Evolutionary conservation across 2,113 vertebrate species (phyloP).

Genomic region (Bagarius yarrelli): DNA sequence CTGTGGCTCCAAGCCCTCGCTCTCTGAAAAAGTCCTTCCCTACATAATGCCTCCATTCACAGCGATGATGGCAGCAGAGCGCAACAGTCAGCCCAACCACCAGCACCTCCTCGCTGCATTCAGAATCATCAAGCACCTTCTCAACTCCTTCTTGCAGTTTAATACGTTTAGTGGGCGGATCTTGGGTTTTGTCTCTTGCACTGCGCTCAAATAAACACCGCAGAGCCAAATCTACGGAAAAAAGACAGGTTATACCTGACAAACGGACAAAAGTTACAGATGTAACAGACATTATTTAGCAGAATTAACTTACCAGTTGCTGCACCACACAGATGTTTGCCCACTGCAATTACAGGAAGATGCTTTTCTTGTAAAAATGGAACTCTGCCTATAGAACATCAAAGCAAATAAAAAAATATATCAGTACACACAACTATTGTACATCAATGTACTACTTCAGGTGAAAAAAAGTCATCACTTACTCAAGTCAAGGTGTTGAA

Average conservation of each 20-base stretch:
- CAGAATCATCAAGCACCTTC: slow-evolving; percentile 9
- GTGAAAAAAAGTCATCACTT: slow-evolving; percentile 58
- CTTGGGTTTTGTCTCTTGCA: slow-evolving; percentile 49
- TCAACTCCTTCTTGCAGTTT: slow-evolving; percentile 55
- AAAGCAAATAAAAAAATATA: background rate
- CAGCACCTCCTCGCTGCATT: slow-evolving; percentile 43
- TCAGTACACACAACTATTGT: background rate
- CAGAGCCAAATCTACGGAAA: slow-evolving; percentile 82
- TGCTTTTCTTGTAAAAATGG: slow-evolving; percentile 75
- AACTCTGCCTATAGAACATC: slow-evolving; percentile 74
- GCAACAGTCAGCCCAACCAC: slow-evolving; percentile 84
- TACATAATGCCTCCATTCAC: slow-evolving; percentile 94
- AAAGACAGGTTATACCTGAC: background rate
- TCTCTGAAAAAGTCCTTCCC: slow-evolving; percentile 85
- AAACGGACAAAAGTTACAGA: background rate
- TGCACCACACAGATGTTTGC: slow-evolving; percentile 94
- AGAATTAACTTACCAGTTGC: slow-evolving; percentile 80
- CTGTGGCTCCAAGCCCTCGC: slow-evolving; percentile 77
- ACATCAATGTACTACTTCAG: background rate
- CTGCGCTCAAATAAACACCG: slow-evolving; percentile 80
- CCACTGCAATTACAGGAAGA: slow-evolving; percentile 85
- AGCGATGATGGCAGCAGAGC: slow-evolving; percentile 95
- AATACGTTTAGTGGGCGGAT: slow-evolving; percentile 74
- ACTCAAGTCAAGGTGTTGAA: slow-evolving; percentile 92
- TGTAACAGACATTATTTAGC: no score